Conservation (phyloP, 64 coral and sea anemone species). For the Montipora cactus region DNA sequence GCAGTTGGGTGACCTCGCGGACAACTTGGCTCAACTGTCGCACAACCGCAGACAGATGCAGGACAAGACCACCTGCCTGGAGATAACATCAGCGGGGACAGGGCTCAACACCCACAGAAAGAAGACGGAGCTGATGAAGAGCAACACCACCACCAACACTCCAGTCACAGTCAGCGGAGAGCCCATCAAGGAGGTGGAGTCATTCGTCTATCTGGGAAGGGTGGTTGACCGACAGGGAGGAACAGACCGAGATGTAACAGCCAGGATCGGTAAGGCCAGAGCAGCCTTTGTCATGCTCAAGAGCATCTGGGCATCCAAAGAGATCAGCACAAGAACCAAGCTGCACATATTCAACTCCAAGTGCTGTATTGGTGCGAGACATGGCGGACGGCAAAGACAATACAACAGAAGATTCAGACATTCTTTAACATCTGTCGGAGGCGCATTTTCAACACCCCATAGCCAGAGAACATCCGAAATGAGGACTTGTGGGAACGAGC, state of each 20-base stretch:
- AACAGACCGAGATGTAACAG: too few species aligned
- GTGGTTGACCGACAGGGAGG: too few species aligned
- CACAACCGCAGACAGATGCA: slow-evolving; percentile 22
- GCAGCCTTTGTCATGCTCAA: background rate
- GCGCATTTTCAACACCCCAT: too few species aligned
- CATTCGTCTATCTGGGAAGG: too few species aligned
- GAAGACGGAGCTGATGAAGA: background rate
- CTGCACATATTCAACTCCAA: slow-evolving; percentile 20
- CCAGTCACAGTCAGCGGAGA: background rate
- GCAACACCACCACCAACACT: background rate
- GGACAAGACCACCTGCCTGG: slow-evolving; percentile 8
- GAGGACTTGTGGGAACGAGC: too few species aligned
- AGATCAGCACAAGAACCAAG: background rate
- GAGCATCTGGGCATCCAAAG: background rate
- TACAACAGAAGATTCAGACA: background rate
- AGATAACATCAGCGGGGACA: background rate
- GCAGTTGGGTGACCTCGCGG: too few species aligned
- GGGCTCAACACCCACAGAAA: background rate
- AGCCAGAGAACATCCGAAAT: too few species aligned
- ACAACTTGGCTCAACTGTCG: background rate
- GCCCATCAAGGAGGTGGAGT: too few species aligned
- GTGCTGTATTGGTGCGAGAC: slow-evolving; percentile 23
- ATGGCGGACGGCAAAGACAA: slow-evolving; percentile 12
- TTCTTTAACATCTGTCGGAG: background rate
- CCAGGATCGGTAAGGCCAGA: too few species aligned